Base-by-base conservation (phyloP, 2,113 vertebrate genomes). In the Spea multiplicata region DNA sequence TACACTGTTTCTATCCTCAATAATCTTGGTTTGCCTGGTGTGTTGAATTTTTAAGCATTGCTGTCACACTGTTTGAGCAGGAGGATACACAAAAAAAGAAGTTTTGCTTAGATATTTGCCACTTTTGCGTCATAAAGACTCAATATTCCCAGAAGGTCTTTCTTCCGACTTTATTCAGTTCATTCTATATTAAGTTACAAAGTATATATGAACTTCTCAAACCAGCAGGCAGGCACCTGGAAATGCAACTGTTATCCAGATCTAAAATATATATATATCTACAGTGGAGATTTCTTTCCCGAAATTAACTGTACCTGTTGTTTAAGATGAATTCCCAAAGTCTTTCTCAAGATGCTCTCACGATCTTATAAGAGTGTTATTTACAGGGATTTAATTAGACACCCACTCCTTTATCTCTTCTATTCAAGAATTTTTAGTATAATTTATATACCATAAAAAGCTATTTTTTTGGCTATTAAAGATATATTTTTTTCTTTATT, bases 21-120 rank as follows among this genome's bases (percentile, higher is more conserved):
- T 49, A n/a, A 12, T 70, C 70, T 62, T 64, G 50, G 57, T 83
- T 70, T 74, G 80, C 75, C 76, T 82, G 83, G 83, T 0, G 0
- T 7, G 8, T 76, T 87, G 45, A 77, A 85, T 91, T 86, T 90
- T 90, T 88, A 83, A 87, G 85, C 69, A 81, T 47, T 71, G 46
- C 81, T 86, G 84, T 86, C 85, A 73, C 81, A 64, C 13, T 17
- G 62, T 10, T 74, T 87, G 86, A 87, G 73, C 30, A 65, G 52
- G 6, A 14, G 78, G 57, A 82, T 85, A 82, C 30, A 13, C 55
- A 59, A 71, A 82, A n/a, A 30, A 30, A 30, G 76, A 3, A 2
- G 57, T 1, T 66, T 44, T 0, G 0, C 78, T 81, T 0, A 3
- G 71, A 6, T 77, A 50, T 14, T 17, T 13, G 72, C 57, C 57